phyloP scores from a whole-genome alignment of 2,888 invertebrate genomes.

The Aelia acuminata region DNA sequence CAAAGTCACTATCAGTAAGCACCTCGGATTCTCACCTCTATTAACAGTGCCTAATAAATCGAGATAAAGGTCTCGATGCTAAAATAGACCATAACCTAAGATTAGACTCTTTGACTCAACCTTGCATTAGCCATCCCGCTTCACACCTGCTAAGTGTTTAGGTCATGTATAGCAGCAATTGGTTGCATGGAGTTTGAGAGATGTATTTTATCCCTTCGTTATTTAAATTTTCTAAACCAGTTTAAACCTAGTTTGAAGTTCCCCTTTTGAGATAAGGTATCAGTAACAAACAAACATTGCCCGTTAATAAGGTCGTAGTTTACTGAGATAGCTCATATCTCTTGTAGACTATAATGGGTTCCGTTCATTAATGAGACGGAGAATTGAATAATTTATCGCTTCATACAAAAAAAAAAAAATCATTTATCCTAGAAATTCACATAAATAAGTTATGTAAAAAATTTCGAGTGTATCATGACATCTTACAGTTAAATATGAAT shows the following conservation, averaged over 20 bases:
- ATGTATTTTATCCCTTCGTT: neutral
- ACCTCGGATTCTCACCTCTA: neutral
- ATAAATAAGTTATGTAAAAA: neutral
- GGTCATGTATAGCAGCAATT: neutral
- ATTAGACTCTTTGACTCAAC: neutral
- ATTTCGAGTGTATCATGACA: neutral
- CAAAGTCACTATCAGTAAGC: neutral
- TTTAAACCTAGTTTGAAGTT: conserved; percentile 3
- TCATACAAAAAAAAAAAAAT: too few species aligned
- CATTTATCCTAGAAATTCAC: too few species aligned
- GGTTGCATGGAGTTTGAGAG: neutral
- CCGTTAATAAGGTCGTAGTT: conserved; percentile 23
- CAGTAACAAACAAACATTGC: neutral
- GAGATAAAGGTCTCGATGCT: neutral
- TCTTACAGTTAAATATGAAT: neutral
- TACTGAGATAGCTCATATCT: neutral
- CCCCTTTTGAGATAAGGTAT: neutral
- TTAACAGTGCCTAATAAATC: neutral
- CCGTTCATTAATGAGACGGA: neutral
- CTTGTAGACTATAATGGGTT: neutral
- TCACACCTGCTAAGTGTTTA: neutral
- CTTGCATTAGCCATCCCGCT: neutral
- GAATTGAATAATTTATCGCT: neutral
- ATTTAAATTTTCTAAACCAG: neutral
- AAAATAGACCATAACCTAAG: neutral